Evolutionary conservation across 2,888 invertebrate genomes (phyloP), one percentile per base, ranked within the genome.

Genomic region (Adineta ricciae): DNA sequence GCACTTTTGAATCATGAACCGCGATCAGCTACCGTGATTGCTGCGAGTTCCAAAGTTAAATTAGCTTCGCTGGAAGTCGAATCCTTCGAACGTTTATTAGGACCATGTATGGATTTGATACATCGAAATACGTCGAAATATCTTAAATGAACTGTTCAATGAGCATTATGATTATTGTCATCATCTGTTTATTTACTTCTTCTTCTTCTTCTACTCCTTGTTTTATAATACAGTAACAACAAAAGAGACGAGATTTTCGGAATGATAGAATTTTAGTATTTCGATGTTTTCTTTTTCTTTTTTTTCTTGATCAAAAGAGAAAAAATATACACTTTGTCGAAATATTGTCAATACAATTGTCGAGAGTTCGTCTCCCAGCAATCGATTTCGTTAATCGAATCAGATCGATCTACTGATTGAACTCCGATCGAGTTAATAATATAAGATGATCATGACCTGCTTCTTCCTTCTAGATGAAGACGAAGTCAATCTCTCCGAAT

Each of bases 91-190:
- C 94, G 97, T 86, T 93, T 98, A 87, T 93, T 98, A 88, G 98
- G 98, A 72, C 97, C 97, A 83, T 98, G 97, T 92, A 97, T 97
- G 96, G 95, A 97, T 91, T 94, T 98, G 86, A 96, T 98, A 96
- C 96, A 97, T 92, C 94, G 97, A 89, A 97, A 95, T 92, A 96
- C 97, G 90, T 95, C 95, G 91, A 95, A 96, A 91, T 98, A 98
- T 91, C 24, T 41, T 41, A 78, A 78, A 78, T 78, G 14, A 78
- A 46, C 46, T 46, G 11, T 46, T 8, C 46, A 11, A 46, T 46
- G 46, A 46, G 46, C 8, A 32, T 64, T 32, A 64, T 16, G 46
- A 46, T 5, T 5, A 32, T 64, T 32, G 32, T 16, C 11, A 32
- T 64, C 64, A n/a, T 64, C 27, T 64, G 27, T 32, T 64, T n/a